Base-by-base conservation (phyloP, 2,888 invertebrate species). In the Arenicola marina region DNA sequence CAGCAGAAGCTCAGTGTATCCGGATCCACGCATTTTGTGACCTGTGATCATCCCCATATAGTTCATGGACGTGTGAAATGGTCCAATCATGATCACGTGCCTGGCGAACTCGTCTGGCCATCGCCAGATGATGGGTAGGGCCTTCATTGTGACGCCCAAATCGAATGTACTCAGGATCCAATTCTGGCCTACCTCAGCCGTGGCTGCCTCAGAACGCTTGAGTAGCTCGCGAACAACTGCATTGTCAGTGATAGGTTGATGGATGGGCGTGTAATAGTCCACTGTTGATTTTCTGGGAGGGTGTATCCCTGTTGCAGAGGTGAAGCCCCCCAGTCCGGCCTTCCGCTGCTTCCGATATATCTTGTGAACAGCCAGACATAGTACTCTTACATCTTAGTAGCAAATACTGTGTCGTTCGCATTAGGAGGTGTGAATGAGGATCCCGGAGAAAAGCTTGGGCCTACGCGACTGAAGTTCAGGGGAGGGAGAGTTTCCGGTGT, bases 151-250 rank as follows among this genome's bases (percentile, higher is more conserved):
- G 29, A 72, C 67, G 2, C 69, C 66, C 15, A 71, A 48, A 45
- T 72, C 71, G 62, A 69, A 73, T 26, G 70, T 70, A 32, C 67
- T 71, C 18, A 71, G 56, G n/a, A 60, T 59, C 44, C 66, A 71
- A 31, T 51, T 2, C 44, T 72, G 73, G 0, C 66, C 64, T 44
- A 63, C 59, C 46, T 61, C 59, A 11, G 34, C 4, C 28, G 64
- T 29, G 11, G 61, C 61, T n/a, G 46, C 51, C 44, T 61, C 55
- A 26, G 60, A 29, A 18, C 28, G 15, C 34, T 29, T 33, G 2
- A 62, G 57, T 34, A 56, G 58, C 31, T 62, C 62, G 24, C 31
- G 24, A 3, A 60, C 60, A 7, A 60, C 46, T 4, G n/a, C 33
- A 33, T 60, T 26, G 1, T 63, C 64, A 18, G 64, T 63, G 33